phyloP scores from a whole-genome alignment of 30 jellyfish, hydroid and myxozoan species.

The Hydractinia echinata region DNA sequence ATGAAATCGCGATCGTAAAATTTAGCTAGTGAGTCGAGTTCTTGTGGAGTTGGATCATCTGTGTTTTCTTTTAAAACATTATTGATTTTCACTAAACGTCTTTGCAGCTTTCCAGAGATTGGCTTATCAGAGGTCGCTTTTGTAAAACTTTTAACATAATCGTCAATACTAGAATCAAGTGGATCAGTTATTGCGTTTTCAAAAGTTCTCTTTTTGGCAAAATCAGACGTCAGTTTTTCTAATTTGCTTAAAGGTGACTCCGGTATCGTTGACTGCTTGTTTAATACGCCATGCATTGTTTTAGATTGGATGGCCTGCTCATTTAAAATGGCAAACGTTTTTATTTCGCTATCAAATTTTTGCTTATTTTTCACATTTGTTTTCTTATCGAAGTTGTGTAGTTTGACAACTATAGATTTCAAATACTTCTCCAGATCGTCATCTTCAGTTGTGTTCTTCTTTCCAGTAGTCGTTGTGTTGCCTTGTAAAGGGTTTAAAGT shows the following conservation, averaged over 20 bases:
- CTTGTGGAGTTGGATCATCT: slow-evolving; percentile 1
- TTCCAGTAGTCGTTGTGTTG: no score
- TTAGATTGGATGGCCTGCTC: neutral
- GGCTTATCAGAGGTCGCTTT: neutral
- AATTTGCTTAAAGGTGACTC: neutral
- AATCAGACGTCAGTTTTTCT: neutral
- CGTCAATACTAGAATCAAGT: neutral
- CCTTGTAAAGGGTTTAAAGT: no score
- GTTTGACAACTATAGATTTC: slow-evolving; percentile 20
- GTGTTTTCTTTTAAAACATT: neutral
- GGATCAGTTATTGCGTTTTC: neutral
- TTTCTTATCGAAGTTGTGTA: slow-evolving; percentile 8
- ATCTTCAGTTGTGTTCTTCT: neutral
- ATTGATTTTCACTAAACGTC: neutral
- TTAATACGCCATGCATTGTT: neutral
- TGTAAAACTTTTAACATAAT: neutral
- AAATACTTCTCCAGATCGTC: slow-evolving; percentile 21
- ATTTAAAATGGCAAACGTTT: neutral
- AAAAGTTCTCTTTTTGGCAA: neutral
- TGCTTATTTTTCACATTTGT: neutral
- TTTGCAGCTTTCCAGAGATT: neutral
- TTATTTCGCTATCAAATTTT: neutral
- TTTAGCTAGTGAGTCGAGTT: neutral
- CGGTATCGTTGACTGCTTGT: slow-evolving; percentile 4
- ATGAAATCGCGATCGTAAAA: slow-evolving; percentile 1